phyloP scores from a whole-genome alignment of 2,113 vertebrate genomes.

The Pituophis catenifer region DNA sequence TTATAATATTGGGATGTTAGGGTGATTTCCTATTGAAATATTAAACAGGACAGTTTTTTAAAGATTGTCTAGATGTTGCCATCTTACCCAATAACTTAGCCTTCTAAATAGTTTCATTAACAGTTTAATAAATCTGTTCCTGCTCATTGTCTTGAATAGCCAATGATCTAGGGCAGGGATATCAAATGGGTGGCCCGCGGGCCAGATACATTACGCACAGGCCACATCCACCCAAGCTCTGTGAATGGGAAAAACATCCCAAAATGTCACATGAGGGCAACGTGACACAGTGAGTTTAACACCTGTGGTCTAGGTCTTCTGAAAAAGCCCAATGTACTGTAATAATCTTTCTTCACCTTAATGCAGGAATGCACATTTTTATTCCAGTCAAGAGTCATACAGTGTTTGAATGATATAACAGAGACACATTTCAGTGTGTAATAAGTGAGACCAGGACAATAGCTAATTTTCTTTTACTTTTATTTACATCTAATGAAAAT shows the following conservation, averaged over 20 bases:
- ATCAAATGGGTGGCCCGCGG: too few relatives aligned
- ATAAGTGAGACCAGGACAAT: neutral
- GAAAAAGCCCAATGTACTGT: neutral
- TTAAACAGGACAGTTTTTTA: neutral
- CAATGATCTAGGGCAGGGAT: neutral
- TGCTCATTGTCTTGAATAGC: neutral
- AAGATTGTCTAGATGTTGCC: neutral
- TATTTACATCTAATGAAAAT: neutral
- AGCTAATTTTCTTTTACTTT: neutral
- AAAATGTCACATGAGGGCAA: too few relatives aligned
- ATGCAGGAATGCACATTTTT: neutral
- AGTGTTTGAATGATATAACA: neutral
- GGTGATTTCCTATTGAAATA: neutral
- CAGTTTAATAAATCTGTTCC: neutral
- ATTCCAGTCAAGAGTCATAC: neutral
- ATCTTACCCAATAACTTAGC: neutral
- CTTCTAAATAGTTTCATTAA: neutral
- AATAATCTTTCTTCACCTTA: neutral
- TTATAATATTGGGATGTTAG: neutral
- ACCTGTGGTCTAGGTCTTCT: neutral
- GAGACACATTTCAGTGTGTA: neutral
- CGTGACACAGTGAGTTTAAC: too few relatives aligned
- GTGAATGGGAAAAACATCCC: too few relatives aligned
- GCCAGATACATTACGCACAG: too few relatives aligned
- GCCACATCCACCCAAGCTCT: too few relatives aligned